These are phyloP conservation scores for Kryptolebias ocellatus DNA, from an alignment of 2,797 vertebrate genomes.

Conservation along the genomic window DNA sequence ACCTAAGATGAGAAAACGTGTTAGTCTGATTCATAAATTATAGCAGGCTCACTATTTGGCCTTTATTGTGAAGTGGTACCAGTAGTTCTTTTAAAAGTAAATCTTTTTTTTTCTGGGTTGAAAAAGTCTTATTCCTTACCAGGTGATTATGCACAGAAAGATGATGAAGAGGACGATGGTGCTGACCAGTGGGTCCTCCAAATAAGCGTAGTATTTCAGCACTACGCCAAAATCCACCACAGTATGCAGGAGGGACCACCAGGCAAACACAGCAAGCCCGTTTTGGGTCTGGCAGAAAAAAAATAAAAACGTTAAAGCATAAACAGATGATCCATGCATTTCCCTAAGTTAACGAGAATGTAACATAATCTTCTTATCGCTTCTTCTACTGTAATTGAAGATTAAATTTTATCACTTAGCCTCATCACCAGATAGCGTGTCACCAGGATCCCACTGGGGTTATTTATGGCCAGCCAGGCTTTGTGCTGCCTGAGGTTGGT, in stretches of 20 bases:
- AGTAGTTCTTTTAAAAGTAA: not conserved
- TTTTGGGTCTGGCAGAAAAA: conserved; percentile 71
- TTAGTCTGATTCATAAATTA: too few species aligned
- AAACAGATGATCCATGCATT: not conserved
- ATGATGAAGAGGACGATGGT: conserved; percentile 63
- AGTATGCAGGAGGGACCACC: conserved; percentile 72
- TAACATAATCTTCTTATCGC: not conserved
- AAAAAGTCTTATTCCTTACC: conserved; percentile 50
- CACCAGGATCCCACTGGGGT: conserved; percentile 36
- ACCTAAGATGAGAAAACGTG: conserved; percentile 58
- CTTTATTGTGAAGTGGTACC: too few species aligned
- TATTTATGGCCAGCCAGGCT: conserved; percentile 63
- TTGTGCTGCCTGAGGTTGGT: conserved; percentile 53
- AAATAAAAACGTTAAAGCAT: not conserved
- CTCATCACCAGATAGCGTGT: conserved; percentile 68
- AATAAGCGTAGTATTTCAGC: conserved; percentile 53
- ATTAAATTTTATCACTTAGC: not conserved
- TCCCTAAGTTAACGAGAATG: not conserved
- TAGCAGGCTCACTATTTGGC: too few species aligned
- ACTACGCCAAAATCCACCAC: conserved; percentile 63
- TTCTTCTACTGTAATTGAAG: not conserved
- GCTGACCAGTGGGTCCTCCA: conserved; percentile 62
- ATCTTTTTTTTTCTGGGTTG: not conserved
- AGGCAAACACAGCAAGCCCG: conserved; percentile 71
- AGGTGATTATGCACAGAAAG: conserved; percentile 39